Evolutionary conservation across 2,113 vertebrate species (phyloP).

Genomic region (Thalassarche chlororhynchos): DNA sequence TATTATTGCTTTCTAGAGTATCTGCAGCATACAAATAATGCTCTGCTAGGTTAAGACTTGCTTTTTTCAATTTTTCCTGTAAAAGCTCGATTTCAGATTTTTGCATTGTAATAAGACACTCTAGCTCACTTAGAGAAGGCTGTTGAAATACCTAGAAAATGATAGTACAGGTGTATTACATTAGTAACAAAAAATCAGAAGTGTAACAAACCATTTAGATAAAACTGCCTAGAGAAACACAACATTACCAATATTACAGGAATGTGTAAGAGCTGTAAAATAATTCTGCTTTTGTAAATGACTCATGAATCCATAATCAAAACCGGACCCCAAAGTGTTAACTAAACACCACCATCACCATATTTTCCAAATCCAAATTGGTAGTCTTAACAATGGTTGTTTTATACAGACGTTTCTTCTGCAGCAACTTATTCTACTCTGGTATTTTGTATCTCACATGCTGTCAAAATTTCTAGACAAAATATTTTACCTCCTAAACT

Average conservation of each 20-base stretch:
- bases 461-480: not conserved
- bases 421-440: not conserved
- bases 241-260: not conserved
- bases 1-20: conserved; percentile 27
- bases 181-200: not conserved
- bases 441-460: not conserved
- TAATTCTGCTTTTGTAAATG: not conserved
- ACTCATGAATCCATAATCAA: not conserved
- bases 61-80: conserved; percentile 65
- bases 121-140: conserved; percentile 52
- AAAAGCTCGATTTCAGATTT: conserved; percentile 75
- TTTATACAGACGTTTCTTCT: not conserved
- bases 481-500: not conserved
- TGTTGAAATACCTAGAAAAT: conserved; percentile 49
- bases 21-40: not conserved
- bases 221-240: not conserved
- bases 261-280: not conserved
- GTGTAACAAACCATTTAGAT: not conserved
- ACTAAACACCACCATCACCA: not conserved
- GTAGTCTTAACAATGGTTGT: not conserved
- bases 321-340: not conserved
- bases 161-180: not conserved
- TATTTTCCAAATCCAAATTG: not conserved
- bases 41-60: conserved; percentile 46
- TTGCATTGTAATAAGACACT: conserved; percentile 63